Percentiles rank a stretch among this genome's conserved stretches.
phyloP scores from a whole-genome alignment of 92 coral and sea anemone genomes.

The Virgularia gustaviana region DNA sequence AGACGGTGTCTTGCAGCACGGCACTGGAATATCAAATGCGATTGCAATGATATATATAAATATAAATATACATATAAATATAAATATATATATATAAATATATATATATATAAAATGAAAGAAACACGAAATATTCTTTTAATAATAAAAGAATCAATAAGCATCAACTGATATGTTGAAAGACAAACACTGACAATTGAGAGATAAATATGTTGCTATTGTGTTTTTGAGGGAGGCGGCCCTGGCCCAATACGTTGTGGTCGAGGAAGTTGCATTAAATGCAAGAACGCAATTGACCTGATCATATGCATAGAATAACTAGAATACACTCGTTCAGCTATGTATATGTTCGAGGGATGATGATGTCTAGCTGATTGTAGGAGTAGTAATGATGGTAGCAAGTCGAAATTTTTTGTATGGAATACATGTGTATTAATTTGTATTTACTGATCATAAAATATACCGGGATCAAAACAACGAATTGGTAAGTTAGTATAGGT shows the following conservation, averaged over 20 bases:
- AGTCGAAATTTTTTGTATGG: not conserved
- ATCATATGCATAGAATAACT: not conserved
- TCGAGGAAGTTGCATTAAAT: not conserved
- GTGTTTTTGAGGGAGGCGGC: not conserved
- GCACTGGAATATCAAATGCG: slow-evolving; percentile 2
- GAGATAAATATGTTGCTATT: too few species aligned
- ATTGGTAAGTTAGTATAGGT: not conserved
- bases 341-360: not conserved
- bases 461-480: not conserved
- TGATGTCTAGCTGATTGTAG: not conserved
- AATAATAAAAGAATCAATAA: not conserved
- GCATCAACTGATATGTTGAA: not conserved
- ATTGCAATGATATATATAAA: not conserved
- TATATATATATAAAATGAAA: not conserved
- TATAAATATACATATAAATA: not conserved
- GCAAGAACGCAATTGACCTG: not conserved
- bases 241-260: not conserved
- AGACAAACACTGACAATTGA: too few species aligned
- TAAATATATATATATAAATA: not conserved
- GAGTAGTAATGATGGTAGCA: not conserved
- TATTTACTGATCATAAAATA: not conserved
- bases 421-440: not conserved
- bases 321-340: not conserved
- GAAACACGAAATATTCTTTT: not conserved
- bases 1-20: not conserved